A percentile compares a stretch with the other conserved stretches of the same genome.
Evolutionary conservation across 37 sponge, comb jelly and placozoan genomes (phyloP).

Genomic region (Tethya wilhelma): DNA sequence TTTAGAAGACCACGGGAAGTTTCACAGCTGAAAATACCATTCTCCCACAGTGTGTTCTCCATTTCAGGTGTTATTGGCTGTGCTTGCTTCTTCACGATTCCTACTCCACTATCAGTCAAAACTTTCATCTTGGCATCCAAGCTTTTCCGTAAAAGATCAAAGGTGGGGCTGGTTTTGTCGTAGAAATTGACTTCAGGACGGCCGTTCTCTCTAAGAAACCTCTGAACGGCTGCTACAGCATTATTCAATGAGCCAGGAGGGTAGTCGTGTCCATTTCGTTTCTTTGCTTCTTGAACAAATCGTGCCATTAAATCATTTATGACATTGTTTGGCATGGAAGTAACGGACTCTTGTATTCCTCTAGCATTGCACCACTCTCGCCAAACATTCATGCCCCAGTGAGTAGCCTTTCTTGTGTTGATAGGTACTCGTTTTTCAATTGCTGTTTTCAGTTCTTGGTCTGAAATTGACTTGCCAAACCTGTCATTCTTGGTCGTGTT

Average conservation of each 20-base stretch:
- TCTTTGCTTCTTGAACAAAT: constrained; percentile 15
- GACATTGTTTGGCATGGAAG: no score
- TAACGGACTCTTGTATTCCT: no score
- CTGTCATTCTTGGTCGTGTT: no score
- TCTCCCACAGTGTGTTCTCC: constrained; percentile 12
- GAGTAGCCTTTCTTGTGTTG: no score
- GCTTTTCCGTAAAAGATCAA: neutral
- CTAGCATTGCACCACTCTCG: no score
- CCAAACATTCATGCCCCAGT: no score
- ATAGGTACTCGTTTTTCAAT: no score
- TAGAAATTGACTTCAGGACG: neutral
- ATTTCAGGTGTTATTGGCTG: neutral
- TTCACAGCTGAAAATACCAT: no score
- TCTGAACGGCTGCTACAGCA: neutral
- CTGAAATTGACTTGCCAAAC: no score
- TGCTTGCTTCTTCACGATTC: neutral
- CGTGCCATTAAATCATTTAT: neutral
- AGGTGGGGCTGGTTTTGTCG: neutral
- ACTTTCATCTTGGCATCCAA: constrained; percentile 10
- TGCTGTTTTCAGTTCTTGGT: no score
- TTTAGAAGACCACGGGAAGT: no score
- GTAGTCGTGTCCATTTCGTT: constrained; percentile 3
- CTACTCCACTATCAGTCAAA: constrained; percentile 1
- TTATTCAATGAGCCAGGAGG: no score
- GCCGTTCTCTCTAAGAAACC: neutral